Base-by-base conservation (phyloP, 2,888 invertebrate genomes). In the Doris montereyensis region DNA sequence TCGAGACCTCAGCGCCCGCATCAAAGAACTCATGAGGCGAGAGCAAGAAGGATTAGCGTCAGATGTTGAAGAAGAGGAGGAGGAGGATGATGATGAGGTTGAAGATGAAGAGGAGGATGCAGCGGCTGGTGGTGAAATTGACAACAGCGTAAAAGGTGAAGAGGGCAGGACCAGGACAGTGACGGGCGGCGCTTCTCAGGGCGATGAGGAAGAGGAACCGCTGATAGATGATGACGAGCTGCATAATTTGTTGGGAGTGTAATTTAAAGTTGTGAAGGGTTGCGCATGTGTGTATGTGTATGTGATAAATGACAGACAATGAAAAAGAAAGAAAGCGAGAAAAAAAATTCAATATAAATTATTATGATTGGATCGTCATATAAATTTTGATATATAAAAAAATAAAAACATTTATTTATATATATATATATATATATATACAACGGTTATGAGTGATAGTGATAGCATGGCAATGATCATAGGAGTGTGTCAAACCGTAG, bases 1-100 rank as follows among this genome's bases (percentile, higher is more conserved):
- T 28, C 82, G 88, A 70, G 89, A 89, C 71, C 83, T 90, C n/a
- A 89, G 90, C 84, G 90, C 88, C 0, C 81, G 90, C 68, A 90
- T 90, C 62, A 88, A 88, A 5, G 88, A 88, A 76, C 88, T 90
- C 71, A 90, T 90, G 62, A 84, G 87, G 67, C 74, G 65, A 26
- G 78, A 78, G 35, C 58, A 78, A 30, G 78, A 74, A 5, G 87
- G 87, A 13, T 83, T 79, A 24, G 84, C 82, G 24, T 71, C 82
- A 32, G 75, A 72, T 0, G 80, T 71, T 68, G 62, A 28, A 0
- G 32, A 72, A 10, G 58, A 26, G 5, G 77, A 79, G 13, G 81
- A 79, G 13, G 82, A 81, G 13, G 78, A 76, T 1, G 67, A 70
- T 26, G 41, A 21, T n/a, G 60, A n/a, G 2, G 76, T 71, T 1